Evolutionary conservation across 2,113 vertebrate species (phyloP), one percentile per base, ranked within the genome.

Genomic region (Nettapus auritus): DNA sequence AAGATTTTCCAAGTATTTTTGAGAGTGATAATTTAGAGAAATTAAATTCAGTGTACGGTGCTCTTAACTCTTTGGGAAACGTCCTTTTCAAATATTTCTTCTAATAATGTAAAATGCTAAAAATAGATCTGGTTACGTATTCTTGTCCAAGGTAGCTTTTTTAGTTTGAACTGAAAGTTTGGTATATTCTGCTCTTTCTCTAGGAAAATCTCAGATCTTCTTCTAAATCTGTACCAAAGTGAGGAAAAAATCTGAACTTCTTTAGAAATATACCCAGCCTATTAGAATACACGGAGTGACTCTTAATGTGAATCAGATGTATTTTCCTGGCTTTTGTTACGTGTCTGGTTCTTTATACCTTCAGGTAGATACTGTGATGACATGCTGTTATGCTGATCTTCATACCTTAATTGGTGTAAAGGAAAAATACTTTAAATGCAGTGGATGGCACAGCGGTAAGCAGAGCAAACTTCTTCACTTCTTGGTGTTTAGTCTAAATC

Each of bases 361-460:
- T 82, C n/a, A 77, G 36, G 40, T 89, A 94, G 89, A 82, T 26
- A 59, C 40, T 77, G 33, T 82, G 83, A 93, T 88, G 86, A 68
- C n/a, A 40, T 80, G 11, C 36, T 89, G 0, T 75, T 91, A 77
- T 46, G 74, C 89, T 80, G 57, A 38, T 94, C 68, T 74, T 89
- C 59, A 46, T 85, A 55, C 33, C 42, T 46, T 93, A 89, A 80
- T 89, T 76, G 46, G 77, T 87, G 80, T 87, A 86, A 93, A 83
- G 29, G 38, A 63, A 88, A 26, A 86, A 83, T 76, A 26, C 23
- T 62, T 89, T 28, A 71, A 44, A 73, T 75, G 15, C 11, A 59
- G 7, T 46, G 52, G 56, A 56, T 93, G 56, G 33, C 66, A 52
- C 11, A 64, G 73, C 1, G 2, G 36, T 71, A 94, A 86, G 71